phyloP scores from a whole-genome alignment of 2,888 invertebrate genomes.

The Heliconius charithonia region DNA sequence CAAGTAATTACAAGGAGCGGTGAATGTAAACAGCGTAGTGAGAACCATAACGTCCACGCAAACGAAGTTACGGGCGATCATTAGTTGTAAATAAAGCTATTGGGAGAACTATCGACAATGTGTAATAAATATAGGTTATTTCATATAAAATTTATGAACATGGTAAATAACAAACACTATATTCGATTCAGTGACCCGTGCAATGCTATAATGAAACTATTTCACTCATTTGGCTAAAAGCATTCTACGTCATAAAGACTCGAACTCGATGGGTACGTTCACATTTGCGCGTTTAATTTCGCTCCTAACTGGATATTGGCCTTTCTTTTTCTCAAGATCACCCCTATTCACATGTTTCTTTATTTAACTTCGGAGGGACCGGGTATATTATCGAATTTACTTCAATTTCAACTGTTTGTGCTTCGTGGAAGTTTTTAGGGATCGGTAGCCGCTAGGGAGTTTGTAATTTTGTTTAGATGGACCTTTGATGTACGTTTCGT shows the following conservation, averaged over 20 bases:
- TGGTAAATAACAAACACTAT: constrained; percentile 7
- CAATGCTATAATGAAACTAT: constrained; percentile 37
- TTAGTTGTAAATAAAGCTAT: background rate
- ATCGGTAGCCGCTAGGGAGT: constrained; percentile 20
- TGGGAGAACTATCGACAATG: background rate
- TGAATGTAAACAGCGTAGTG: no score
- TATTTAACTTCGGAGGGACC: constrained; percentile 43
- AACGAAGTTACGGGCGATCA: no score
- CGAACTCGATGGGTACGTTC: constrained; percentile 42
- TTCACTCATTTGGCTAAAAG: constrained; percentile 48
- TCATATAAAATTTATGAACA: no score
- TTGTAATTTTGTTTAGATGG: constrained; percentile 29
- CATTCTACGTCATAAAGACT: constrained; percentile 45
- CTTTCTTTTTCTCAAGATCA: constrained; percentile 38
- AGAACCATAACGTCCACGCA: no score
- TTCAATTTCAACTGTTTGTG: constrained; percentile 37
- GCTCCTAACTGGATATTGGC: constrained; percentile 41
- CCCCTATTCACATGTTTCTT: constrained; percentile 45
- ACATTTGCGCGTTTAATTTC: constrained; percentile 44
- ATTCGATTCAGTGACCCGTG: constrained; percentile 34
- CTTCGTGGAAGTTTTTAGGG: constrained; percentile 36
- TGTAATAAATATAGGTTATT: background rate
- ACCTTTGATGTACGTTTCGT: constrained; percentile 22
- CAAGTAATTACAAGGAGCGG: no score
- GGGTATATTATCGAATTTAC: constrained; percentile 40